Conservation (phyloP, 2,797 vertebrate species). For the Sphenodon punctatus region DNA sequence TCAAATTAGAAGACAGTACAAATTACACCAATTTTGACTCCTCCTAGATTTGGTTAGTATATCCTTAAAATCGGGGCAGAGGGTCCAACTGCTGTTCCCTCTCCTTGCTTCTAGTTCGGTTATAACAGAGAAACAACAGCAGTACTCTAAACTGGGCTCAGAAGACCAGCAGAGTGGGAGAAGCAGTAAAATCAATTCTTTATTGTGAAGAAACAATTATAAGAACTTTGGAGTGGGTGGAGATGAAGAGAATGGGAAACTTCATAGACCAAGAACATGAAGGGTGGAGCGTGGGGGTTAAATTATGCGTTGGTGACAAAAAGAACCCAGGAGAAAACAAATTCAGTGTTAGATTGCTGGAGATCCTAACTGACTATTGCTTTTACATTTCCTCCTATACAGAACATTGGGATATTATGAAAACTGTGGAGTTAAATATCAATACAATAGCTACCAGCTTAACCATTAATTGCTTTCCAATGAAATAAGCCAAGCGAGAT, state of each 20-base stretch:
- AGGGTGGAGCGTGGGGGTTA: neutral
- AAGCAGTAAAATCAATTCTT: accelerated
- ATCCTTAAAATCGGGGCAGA: neutral
- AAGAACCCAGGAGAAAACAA: neutral
- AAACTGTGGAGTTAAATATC: neutral
- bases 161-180: neutral
- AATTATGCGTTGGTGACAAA: neutral
- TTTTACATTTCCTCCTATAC: neutral
- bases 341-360: neutral
- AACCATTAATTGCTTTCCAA: neutral
- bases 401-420: neutral
- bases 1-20: neutral
- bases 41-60: accelerated
- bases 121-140: neutral
- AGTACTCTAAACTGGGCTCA: no score
- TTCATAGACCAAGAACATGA: neutral
- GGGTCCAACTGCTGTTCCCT: neutral
- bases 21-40: accelerated
- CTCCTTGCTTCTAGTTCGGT: neutral
- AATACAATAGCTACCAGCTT: neutral
- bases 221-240: neutral
- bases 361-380: neutral
- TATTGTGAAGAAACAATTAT: neutral
- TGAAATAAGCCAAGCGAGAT: neutral
- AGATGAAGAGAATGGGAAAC: neutral